A percentile compares a stretch with the other conserved stretches of the same genome.
These are phyloP conservation scores for Calameuta idolon DNA, from an alignment of 2,888 invertebrate species.

Conservation along the genomic window DNA sequence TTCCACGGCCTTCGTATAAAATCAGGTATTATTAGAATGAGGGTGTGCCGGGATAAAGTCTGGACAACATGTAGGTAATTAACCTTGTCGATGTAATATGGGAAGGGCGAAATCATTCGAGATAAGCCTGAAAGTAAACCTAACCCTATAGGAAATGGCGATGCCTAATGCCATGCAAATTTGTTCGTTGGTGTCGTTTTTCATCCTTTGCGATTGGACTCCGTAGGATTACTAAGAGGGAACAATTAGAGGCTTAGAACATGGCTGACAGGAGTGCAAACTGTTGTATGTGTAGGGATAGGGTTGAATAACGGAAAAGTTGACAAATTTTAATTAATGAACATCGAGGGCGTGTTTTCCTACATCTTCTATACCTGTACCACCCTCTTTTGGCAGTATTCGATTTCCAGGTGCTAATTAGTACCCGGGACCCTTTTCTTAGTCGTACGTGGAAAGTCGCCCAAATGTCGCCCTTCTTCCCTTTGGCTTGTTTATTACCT, in stretches of 20 bases:
- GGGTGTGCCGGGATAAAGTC: slow-evolving; percentile 25
- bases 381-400: neutral
- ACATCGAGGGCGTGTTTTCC: neutral
- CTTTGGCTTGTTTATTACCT: neutral
- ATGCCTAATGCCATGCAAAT: slow-evolving; percentile 6
- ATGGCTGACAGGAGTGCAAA: neutral
- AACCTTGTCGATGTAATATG: neutral
- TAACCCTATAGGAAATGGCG: neutral
- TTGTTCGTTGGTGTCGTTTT: neutral
- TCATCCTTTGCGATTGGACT: neutral
- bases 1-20: slow-evolving; percentile 20
- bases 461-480: neutral
- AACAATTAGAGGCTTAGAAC: neutral
- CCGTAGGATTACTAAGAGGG: neutral
- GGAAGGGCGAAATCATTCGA: neutral
- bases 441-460: neutral
- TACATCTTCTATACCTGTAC: neutral
- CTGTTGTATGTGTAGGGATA: too few species aligned
- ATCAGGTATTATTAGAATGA: slow-evolving; percentile 34
- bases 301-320: neutral
- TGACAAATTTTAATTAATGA: slow-evolving; percentile 27
- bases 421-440: neutral
- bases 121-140: neutral
- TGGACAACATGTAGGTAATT: slow-evolving; percentile 29
- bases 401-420: neutral